A percentile compares a stretch with the other conserved stretches of the same genome.
phyloP scores from a whole-genome alignment of 1,140 invertebrate species.

The Maniola jurtina region DNA sequence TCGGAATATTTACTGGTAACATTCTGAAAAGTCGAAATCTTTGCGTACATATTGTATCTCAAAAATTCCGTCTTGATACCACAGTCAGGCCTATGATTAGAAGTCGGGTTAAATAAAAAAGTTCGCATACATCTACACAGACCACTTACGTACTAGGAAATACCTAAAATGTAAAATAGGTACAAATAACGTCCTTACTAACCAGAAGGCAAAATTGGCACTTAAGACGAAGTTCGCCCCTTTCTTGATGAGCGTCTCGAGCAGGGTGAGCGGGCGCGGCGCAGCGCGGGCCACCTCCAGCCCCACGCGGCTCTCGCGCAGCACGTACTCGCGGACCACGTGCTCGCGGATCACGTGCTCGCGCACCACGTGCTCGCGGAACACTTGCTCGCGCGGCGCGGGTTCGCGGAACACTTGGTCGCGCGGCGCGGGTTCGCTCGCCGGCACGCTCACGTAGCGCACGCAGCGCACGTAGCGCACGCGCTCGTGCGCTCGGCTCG shows the following conservation, averaged over 20 bases:
- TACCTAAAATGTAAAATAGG: slow-evolving; percentile 76
- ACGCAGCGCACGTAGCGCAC: slow-evolving; percentile 1
- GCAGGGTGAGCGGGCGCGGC: slow-evolving; percentile 31
- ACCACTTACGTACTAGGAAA: slow-evolving; percentile 73
- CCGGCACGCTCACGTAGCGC: slow-evolving; percentile 19
- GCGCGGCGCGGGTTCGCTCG: background rate
- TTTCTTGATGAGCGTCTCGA: slow-evolving; percentile 54
- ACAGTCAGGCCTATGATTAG: slow-evolving; percentile 11
- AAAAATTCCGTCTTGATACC: background rate
- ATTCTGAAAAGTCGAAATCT: background rate
- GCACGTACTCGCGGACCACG: background rate
- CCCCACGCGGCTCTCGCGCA: slow-evolving; percentile 1
- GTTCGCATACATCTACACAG: slow-evolving; percentile 59
- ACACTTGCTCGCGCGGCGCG: slow-evolving; percentile 12
- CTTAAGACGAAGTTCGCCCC: slow-evolving; percentile 73
- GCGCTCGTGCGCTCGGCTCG: slow-evolving; percentile 14
- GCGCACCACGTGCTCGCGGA: background rate
- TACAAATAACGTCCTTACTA: slow-evolving; percentile 76
- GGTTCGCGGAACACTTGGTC: slow-evolving; percentile 2
- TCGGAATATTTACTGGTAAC: background rate
- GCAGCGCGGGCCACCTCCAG: slow-evolving; percentile 12
- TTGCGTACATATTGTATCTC: no score
- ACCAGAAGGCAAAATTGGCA: slow-evolving; percentile 80
- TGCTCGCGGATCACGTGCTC: slow-evolving; percentile 5
- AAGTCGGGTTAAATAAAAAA: slow-evolving; percentile 24